A percentile compares a stretch with the other conserved stretches of the same genome.
phyloP scores from a whole-genome alignment of 1,140 invertebrate species.

The Cryptotermes secundus region DNA sequence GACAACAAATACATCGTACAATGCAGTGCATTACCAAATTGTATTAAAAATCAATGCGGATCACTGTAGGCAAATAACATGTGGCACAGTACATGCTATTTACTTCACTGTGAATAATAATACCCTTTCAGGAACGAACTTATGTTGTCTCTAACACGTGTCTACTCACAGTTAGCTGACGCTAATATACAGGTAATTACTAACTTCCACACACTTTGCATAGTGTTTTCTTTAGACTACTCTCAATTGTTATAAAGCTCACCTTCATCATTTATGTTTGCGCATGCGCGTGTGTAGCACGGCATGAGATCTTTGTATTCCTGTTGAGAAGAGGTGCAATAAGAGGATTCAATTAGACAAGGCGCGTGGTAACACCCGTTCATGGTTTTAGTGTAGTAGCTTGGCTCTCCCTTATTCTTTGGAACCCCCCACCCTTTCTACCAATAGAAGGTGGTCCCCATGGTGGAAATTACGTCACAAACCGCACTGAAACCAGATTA shows the following conservation, averaged over 20 bases:
- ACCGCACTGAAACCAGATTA: not conserved
- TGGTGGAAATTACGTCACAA: not conserved
- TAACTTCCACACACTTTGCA: not conserved
- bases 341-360: constrained; percentile 7
- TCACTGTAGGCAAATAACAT: not conserved
- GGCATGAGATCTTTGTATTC: not conserved
- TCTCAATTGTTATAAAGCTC: not conserved
- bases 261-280: not conserved
- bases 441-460: not conserved
- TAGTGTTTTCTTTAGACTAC: not conserved
- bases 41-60: no score
- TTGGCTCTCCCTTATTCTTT: not conserved
- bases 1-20: no score
- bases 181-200: not conserved
- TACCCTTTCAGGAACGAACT: not conserved
- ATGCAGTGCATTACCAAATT: no score
- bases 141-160: not conserved
- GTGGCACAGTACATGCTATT: not conserved
- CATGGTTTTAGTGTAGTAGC: not conserved
- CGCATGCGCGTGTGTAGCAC: not conserved
- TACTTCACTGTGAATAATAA: not conserved
- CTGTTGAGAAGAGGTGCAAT: not conserved
- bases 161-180: not conserved
- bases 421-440: not conserved
- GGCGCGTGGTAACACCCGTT: not conserved